These are phyloP conservation scores for Aleiodes testaceus DNA, from an alignment of 2,888 invertebrate genomes.

Conservation along the genomic window DNA sequence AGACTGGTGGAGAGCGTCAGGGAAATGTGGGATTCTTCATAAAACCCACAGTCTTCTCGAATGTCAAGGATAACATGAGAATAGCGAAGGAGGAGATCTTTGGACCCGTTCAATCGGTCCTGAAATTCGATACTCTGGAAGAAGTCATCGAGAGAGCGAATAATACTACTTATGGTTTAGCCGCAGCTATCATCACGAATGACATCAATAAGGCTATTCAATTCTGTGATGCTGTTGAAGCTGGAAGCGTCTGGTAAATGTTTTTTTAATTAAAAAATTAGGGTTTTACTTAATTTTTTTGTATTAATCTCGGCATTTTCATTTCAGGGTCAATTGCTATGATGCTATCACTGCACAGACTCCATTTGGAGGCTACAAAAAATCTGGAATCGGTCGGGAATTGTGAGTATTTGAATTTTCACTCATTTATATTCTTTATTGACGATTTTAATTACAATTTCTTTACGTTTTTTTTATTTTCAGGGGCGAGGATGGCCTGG, in stretches of 20 bases:
- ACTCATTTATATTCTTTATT: too few relatives aligned
- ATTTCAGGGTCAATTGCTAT: conserved; percentile 83
- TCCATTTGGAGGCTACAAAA: conserved; percentile 92
- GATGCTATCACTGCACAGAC: conserved; percentile 82
- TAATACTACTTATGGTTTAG: conserved; percentile 79
- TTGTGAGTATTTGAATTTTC: conserved; percentile 59
- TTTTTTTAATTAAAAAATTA: conserved; percentile 19
- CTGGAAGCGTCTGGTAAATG: conserved; percentile 77
- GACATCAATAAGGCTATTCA: conserved; percentile 77
- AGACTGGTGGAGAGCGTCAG: conserved; percentile 74
- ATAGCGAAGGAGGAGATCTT: conserved; percentile 77
- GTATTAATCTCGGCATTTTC: not conserved
- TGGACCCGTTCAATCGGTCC: conserved; percentile 79
- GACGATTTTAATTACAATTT: not conserved
- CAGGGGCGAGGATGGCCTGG: conserved; percentile 85
- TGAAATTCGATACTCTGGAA: conserved; percentile 77
- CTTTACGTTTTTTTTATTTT: conserved; percentile 60
- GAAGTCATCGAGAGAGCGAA: conserved; percentile 79
- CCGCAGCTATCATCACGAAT: conserved; percentile 79
- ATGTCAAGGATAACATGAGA: conserved; percentile 75
- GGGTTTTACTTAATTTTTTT: not conserved
- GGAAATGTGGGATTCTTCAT: conserved; percentile 75
- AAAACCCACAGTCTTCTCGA: conserved; percentile 75
- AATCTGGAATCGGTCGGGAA: conserved; percentile 90
- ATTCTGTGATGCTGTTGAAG: conserved; percentile 76